Evolutionary conservation across 2,113 vertebrate genomes (phyloP).

Genomic region (Pogonocichla stellata): DNA sequence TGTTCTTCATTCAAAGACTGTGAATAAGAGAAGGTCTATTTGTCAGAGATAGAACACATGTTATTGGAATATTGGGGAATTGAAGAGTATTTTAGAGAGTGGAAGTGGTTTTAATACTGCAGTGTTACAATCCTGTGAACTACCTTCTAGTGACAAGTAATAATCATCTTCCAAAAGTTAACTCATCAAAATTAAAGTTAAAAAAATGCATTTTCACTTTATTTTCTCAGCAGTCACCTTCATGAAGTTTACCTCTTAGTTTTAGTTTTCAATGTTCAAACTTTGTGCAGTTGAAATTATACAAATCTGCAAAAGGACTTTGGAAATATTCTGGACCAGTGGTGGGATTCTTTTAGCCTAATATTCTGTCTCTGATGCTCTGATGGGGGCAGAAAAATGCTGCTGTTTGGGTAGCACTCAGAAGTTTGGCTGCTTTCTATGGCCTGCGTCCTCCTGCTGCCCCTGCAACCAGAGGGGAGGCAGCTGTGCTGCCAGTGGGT

Average conservation of each 20-base stretch:
- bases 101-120: not conserved
- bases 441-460: not conserved
- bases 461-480: not conserved
- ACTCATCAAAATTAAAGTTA: not conserved
- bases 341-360: not conserved
- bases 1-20: not conserved
- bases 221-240: not conserved
- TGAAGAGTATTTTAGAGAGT: not conserved
- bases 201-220: not conserved
- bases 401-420: not conserved
- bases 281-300: not conserved
- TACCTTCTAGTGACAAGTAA: not conserved
- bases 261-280: not conserved
- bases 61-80: not conserved
- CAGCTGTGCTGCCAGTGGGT: not conserved
- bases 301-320: not conserved
- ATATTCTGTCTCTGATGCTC: not conserved
- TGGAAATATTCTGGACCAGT: not conserved
- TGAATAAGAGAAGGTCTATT: not conserved
- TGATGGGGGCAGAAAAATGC: not conserved
- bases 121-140: not conserved
- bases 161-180: not conserved
- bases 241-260: not conserved
- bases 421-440: not conserved
- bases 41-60: not conserved